Conservation (phyloP, 2,113 vertebrate genomes). For the Tyto alba region DNA sequence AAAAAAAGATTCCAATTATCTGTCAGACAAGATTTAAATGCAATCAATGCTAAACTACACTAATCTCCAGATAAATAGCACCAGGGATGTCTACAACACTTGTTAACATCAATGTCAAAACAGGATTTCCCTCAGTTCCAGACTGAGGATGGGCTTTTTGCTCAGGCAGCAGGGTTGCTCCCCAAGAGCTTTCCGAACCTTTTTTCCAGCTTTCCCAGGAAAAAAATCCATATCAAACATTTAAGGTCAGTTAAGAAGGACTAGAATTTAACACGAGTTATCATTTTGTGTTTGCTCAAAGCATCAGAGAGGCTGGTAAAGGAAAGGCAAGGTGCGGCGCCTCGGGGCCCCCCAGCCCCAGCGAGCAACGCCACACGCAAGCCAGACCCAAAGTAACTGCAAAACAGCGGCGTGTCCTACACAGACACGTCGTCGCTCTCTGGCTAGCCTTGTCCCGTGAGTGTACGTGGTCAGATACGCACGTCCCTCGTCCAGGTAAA, state of each 20-base stretch:
- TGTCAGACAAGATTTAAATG: neutral
- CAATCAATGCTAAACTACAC: neutral
- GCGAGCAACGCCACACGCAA: too few relatives aligned
- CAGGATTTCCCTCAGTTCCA: neutral
- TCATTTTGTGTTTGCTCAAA: neutral
- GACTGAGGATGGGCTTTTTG: neutral
- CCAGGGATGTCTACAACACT: neutral
- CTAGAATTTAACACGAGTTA: neutral
- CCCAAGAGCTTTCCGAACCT: neutral
- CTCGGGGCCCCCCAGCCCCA: too few relatives aligned
- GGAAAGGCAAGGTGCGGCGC: neutral
- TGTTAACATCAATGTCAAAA: neutral
- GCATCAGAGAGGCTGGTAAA: neutral
- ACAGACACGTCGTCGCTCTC: neutral
- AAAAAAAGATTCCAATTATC: neutral
- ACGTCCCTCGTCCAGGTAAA: neutral
- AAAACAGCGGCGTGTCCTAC: neutral
- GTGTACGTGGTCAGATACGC: fast-evolving
- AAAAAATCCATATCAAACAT: neutral
- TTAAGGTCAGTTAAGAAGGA: neutral
- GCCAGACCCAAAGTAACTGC: too few relatives aligned
- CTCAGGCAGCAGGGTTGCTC: neutral
- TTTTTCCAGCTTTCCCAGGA: neutral
- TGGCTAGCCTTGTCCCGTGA: neutral
- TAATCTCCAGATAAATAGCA: neutral